phyloP scores from a whole-genome alignment of 2,797 vertebrate species.

The Melanotaenia pygmaea region DNA sequence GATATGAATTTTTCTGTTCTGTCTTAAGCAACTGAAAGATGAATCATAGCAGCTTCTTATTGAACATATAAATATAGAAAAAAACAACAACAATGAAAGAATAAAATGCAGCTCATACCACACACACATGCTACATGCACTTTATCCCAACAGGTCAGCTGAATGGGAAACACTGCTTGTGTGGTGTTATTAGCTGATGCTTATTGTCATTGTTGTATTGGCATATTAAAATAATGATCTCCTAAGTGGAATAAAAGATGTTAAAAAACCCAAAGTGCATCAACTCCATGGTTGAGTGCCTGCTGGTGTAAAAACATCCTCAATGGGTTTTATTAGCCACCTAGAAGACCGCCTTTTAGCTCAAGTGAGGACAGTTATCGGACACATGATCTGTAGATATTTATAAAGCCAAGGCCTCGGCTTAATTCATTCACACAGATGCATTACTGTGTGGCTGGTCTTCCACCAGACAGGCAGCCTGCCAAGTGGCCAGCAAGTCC shows the following conservation, averaged over 20 bases:
- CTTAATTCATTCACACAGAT: slow-evolving; percentile 82
- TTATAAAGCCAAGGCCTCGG: slow-evolving; percentile 80
- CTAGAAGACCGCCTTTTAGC: slow-evolving; percentile 65
- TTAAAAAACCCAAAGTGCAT: slow-evolving; percentile 15
- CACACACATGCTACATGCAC: not conserved
- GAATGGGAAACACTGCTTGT: not conserved
- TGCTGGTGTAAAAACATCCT: slow-evolving; percentile 69
- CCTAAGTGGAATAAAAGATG: not conserved
- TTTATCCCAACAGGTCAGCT: not conserved
- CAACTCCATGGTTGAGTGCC: slow-evolving; percentile 36
- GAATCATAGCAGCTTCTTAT: slow-evolving; percentile 16
- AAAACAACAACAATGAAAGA: not conserved
- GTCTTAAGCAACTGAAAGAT: slow-evolving; percentile 5
- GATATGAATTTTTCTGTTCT: slow-evolving; percentile 1
- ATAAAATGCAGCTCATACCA: not conserved
- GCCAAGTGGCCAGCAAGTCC: slow-evolving; percentile 60
- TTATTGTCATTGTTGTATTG: slow-evolving; percentile 1
- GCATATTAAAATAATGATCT: slow-evolving; percentile 5
- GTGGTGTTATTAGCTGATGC: not conserved
- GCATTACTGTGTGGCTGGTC: slow-evolving; percentile 76
- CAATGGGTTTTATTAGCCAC: slow-evolving; percentile 59
- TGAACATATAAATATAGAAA: slow-evolving; percentile 10
- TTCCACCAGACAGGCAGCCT: slow-evolving; percentile 62
- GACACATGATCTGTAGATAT: slow-evolving; percentile 81
- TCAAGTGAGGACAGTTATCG: slow-evolving; percentile 77